phyloP scores from a whole-genome alignment of 2,797 vertebrate genomes.

The Eurystomus glaucurus region DNA sequence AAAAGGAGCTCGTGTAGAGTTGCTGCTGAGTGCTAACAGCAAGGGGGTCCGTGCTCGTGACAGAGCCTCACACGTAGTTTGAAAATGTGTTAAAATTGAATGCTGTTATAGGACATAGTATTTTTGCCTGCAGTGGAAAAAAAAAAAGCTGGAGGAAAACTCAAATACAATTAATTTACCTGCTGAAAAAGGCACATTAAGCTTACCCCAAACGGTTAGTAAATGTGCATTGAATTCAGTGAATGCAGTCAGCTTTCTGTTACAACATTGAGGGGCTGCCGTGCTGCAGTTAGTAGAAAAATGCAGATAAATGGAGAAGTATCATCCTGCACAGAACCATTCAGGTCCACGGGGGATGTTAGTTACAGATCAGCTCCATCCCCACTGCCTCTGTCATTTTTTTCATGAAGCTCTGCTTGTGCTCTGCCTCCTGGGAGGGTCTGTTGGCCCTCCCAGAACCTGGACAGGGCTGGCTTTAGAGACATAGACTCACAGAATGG shows the following conservation, averaged over 20 bases:
- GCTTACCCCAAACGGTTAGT: background rate
- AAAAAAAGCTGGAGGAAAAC: background rate
- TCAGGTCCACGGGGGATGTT: background rate
- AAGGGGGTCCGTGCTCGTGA: background rate
- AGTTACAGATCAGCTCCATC: background rate
- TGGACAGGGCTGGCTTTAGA: background rate
- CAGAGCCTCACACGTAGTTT: background rate
- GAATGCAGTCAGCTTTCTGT: background rate
- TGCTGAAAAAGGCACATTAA: background rate
- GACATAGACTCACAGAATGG: background rate
- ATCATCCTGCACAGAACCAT: no score
- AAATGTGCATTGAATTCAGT: background rate
- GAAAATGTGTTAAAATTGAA: background rate
- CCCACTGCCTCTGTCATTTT: fast-evolving
- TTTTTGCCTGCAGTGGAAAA: background rate
- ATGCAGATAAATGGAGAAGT: background rate
- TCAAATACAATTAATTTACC: background rate
- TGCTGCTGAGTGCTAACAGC: background rate
- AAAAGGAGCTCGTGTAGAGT: background rate
- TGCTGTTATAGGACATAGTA: background rate
- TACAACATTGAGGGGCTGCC: background rate
- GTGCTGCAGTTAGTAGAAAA: background rate
- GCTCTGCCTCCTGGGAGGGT: background rate
- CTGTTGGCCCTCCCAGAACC: background rate
- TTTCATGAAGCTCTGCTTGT: background rate